Base-by-base conservation (phyloP, 2,888 invertebrate genomes). In the Scelioninae gen. 2 region DNA sequence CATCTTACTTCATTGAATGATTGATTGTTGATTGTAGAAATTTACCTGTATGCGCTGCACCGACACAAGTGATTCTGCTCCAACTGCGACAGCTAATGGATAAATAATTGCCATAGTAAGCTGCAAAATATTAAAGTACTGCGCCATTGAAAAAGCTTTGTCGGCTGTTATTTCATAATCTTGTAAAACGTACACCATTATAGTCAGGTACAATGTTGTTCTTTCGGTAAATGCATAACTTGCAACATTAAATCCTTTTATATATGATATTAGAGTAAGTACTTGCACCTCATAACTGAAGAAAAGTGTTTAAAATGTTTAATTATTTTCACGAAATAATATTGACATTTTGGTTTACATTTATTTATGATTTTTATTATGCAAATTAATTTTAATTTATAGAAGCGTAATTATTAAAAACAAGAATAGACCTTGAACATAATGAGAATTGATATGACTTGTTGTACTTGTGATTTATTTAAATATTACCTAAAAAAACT, bases 141-240 rank as follows among this genome's bases (percentile, higher is more conserved):
- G 93, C 2, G 94, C 92, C 80, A 93, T 88, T 0, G 94, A 91
- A 85, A 94, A 94, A 0, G 93, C 92, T 80, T 92, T 89, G 63
- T 91, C 91, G 0, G 91, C 89, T 84, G 88, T 86, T 75, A 88
- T 81, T n/a, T 71, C 75, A 64, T 88, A 81, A 11, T 83, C 90
- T 85, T 75, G 90, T 82, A 95, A 87, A 9, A 93, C 92, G 82
- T 92, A 95, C 0, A 93, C 90, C 46, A 94, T 88, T 58, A 97
- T 89, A 1, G 95, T 94, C 72, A 94, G 90, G 82, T 93, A 95
- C 7, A 96, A 88, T 1, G 96, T 93, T 50, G 95, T 90, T 75
- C 96, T 91, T 81, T 95, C 94, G 0, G 96, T 94, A 83, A 95
- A 96, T 46, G 96, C 92, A 88, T 93, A 83, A 4, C 83, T 82